Base-by-base conservation (phyloP, 2,797 vertebrate species). In the Threskiornis aethiopicus region DNA sequence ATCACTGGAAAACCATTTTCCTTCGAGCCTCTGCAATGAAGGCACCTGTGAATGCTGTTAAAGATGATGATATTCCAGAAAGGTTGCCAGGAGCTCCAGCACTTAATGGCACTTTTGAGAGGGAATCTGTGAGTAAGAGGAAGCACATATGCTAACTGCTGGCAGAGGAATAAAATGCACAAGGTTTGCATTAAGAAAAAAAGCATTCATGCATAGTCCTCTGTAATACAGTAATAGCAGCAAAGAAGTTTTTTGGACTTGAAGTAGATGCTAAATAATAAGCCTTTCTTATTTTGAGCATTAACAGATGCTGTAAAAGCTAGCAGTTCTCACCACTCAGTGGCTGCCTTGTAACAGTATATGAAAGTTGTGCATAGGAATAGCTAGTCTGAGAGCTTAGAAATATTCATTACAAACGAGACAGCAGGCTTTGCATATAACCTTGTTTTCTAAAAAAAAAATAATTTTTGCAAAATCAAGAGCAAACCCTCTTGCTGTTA, bases 41-140 rank as follows among this genome's bases (percentile, higher is more conserved):
- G 85, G 88, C 91, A 96, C 88, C 85, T 97, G 91, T 93, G 83
- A 97, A 95, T 91, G 87, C 73, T 91, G 62, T 89, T 93, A 81
- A 64, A 84, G 33, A 81, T 72, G 22, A 59, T 29, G 67, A 72
- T 84, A 73, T 96, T 91, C 94, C 90, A 94, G 25, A 82, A 76
- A 58, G 47, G 55, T 24, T 93, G 88, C 92, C 95, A 96, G 61
- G 35, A 85, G 65, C 65, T 78, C 67, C 88, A 87, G 79, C 75
- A 77, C 37, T 94, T 83, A 52, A 73, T 54, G 82, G 83, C 85
- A 69, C 78, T 85, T 92, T 39, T 61, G 87, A 90, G 71, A 90
- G 26, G 88, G 94, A 97, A 85, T 58, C 70, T 92, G 73, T 96
- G 95, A 96, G 92, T 92, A 95, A 95, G 78, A 93, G 67, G 71